A percentile compares a stretch with the other conserved stretches of the same genome.
phyloP scores from a whole-genome alignment of 2,888 invertebrate genomes.

The Andrena fulva region DNA sequence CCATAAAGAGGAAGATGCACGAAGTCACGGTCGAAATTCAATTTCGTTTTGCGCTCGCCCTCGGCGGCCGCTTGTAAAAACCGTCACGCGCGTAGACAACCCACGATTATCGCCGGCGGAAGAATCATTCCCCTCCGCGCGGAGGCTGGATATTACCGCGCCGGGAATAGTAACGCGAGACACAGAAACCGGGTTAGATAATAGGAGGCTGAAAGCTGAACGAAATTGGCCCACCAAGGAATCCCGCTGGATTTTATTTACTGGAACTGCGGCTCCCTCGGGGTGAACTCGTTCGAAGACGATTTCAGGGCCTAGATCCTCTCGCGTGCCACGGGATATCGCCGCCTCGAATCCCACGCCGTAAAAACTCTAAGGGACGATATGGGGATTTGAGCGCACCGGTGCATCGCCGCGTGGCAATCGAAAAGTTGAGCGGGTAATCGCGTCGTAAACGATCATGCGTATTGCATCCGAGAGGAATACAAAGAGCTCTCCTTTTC shows the following conservation, averaged over 20 bases:
- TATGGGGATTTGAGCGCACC: constrained; percentile 53
- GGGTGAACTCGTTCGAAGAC: constrained; percentile 27
- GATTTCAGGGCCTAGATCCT: constrained; percentile 30
- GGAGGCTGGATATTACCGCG: constrained; percentile 14
- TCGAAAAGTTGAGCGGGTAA: constrained; percentile 2
- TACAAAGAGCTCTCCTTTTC: no score
- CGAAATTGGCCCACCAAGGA: constrained; percentile 65
- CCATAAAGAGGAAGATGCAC: constrained; percentile 52
- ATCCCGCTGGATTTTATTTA: constrained; percentile 45
- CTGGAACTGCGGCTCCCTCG: constrained; percentile 16
- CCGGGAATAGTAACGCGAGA: constrained; percentile 38
- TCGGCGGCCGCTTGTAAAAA: constrained; percentile 31
- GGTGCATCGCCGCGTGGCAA: not conserved
- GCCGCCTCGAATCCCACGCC: not conserved
- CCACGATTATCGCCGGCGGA: constrained; percentile 37
- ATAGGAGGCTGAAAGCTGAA: constrained; percentile 51
- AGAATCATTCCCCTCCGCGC: constrained; percentile 1
- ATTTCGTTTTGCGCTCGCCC: constrained; percentile 35
- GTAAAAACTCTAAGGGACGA: constrained; percentile 60
- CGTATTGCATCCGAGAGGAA: constrained; percentile 3
- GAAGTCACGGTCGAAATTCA: constrained; percentile 46
- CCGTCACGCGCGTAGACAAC: constrained; percentile 32
- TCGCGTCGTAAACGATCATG: constrained; percentile 23
- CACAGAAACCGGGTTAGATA: constrained; percentile 58
- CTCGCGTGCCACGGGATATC: constrained; percentile 32